Percentiles rank a stretch among this genome's conserved stretches.
Conservation (phyloP, 92 coral and sea anemone species). For the Palythoa heliodiscus region DNA sequence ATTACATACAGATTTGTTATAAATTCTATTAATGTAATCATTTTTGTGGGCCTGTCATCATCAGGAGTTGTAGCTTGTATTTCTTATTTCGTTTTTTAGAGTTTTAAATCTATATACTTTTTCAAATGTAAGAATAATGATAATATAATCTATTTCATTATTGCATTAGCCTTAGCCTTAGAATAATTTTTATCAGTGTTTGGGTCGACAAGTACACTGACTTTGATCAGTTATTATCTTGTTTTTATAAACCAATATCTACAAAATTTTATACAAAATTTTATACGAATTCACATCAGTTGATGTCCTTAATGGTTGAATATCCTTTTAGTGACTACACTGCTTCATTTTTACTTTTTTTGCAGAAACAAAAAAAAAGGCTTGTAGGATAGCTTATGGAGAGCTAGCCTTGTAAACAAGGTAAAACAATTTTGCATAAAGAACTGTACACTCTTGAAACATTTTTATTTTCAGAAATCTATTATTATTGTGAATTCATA, state of each 20-base stretch:
- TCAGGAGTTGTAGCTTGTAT: background rate
- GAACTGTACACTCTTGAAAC: background rate
- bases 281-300: background rate
- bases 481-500: background rate
- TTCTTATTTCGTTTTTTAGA: background rate
- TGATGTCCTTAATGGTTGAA: background rate
- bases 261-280: background rate
- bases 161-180: background rate
- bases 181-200: background rate
- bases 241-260: conserved; percentile 7
- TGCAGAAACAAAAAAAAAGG: conserved; percentile 41
- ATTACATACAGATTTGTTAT: background rate
- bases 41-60: background rate
- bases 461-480: background rate
- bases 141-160: background rate
- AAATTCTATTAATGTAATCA: background rate
- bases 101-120: too few species aligned
- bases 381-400: conserved; percentile 56
- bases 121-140: background rate
- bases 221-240: background rate
- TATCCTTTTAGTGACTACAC: background rate
- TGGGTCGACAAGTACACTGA: background rate
- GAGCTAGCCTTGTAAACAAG: conserved; percentile 53
- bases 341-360: conserved; percentile 11
- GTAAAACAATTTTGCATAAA: conserved; percentile 25